These are phyloP conservation scores for Heterohyrax brucei DNA, from an alignment of 2,797 vertebrate genomes.

Conservation along the genomic window DNA sequence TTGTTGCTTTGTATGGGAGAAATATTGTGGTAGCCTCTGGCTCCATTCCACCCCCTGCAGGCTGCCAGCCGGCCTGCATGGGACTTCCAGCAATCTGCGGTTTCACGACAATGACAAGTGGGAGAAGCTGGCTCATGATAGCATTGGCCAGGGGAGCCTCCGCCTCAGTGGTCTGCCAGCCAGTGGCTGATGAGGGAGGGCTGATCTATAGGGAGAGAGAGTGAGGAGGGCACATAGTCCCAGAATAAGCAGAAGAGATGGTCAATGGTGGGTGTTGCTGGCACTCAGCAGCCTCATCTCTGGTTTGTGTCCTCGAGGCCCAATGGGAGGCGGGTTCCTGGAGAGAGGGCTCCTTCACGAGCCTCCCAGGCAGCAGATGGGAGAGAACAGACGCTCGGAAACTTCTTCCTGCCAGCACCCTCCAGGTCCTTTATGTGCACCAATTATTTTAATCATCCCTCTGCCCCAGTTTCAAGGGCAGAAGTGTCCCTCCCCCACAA, in stretches of 20 bases:
- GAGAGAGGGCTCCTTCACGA: background rate
- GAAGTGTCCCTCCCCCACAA: background rate
- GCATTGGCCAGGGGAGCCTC: background rate
- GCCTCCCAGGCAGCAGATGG: background rate
- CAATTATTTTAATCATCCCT: rapidly evolving
- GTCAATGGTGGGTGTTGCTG: background rate
- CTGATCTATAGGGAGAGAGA: background rate
- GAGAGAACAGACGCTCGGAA: background rate
- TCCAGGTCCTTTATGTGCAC: background rate
- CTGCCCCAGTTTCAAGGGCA: background rate
- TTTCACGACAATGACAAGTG: background rate
- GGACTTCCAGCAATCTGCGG: background rate
- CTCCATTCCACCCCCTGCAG: background rate
- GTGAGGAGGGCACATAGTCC: background rate
- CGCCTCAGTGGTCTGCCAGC: background rate
- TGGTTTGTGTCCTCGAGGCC: background rate
- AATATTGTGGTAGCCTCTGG: background rate
- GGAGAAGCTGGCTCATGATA: background rate
- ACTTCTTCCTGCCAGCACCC: background rate
- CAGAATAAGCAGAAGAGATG: background rate
- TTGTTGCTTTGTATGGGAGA: background rate
- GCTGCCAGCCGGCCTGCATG: background rate
- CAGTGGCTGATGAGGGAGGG: background rate
- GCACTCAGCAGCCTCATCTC: background rate
- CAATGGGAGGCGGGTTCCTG: rapidly evolving